Evolutionary conservation across 2,113 vertebrate species (phyloP).

Genomic region (Hydropotes inermis): DNA sequence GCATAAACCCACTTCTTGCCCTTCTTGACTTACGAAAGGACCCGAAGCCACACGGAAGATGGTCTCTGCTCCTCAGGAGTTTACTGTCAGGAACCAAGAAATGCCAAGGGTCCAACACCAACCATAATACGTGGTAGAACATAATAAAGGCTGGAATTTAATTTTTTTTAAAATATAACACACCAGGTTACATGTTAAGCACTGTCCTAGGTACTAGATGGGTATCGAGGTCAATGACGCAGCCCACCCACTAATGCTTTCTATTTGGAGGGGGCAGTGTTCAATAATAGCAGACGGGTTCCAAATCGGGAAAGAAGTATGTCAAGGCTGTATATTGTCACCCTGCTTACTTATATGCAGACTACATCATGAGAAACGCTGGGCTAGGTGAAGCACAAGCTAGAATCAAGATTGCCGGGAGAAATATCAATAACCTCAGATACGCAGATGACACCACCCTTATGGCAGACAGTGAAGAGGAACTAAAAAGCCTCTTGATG

Average conservation of each 20-base stretch:
- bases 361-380: accelerated
- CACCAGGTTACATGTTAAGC: background rate
- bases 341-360: background rate
- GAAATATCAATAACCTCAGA: background rate
- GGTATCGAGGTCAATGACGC: background rate
- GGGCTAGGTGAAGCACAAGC: background rate
- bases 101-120: background rate
- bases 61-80: background rate
- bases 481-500: background rate
- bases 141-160: background rate
- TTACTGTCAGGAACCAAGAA: background rate
- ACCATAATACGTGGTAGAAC: background rate
- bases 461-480: background rate
- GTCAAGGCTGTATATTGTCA: background rate
- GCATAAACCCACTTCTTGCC: background rate
- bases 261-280: background rate
- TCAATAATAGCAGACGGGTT: background rate
- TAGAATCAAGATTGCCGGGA: accelerated
- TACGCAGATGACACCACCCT: background rate
- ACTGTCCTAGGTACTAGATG: background rate
- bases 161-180: background rate
- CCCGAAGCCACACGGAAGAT: background rate
- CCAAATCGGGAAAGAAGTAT: background rate
- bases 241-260: background rate
- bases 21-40: background rate